These are phyloP conservation scores for Premnoplex brunnescens DNA, from an alignment of 2,797 vertebrate species.

Conservation along the genomic window DNA sequence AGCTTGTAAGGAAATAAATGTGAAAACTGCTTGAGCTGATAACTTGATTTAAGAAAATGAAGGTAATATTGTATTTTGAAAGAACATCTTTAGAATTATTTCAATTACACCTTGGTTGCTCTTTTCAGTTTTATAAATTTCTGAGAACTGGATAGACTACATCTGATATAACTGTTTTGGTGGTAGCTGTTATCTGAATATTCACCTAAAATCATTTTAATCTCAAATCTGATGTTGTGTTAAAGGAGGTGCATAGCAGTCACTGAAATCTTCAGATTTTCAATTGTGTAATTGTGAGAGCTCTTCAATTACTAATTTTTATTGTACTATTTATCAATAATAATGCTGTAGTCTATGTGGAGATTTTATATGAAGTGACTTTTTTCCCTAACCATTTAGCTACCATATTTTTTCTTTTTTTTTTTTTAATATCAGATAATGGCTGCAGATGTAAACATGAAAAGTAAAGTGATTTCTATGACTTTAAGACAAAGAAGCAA, in stretches of 20 bases:
- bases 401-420: background rate
- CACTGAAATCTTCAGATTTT: background rate
- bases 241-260: background rate
- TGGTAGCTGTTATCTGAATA: background rate
- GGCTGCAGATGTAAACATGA: background rate
- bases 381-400: background rate
- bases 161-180: background rate
- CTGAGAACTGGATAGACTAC: background rate
- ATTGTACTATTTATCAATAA: background rate
- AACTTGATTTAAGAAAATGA: no score
- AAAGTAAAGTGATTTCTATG: background rate
- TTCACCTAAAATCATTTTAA: background rate
- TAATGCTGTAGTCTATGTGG: background rate
- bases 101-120: background rate
- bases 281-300: background rate
- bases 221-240: background rate
- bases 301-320: background rate
- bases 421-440: background rate
- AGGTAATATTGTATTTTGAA: no score
- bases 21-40: no score
- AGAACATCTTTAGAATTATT: background rate
- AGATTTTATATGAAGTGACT: background rate
- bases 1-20: no score
- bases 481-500: background rate
- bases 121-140: background rate